phyloP scores from a whole-genome alignment of 1,140 invertebrate species.

The Apocrypta bakeri region DNA sequence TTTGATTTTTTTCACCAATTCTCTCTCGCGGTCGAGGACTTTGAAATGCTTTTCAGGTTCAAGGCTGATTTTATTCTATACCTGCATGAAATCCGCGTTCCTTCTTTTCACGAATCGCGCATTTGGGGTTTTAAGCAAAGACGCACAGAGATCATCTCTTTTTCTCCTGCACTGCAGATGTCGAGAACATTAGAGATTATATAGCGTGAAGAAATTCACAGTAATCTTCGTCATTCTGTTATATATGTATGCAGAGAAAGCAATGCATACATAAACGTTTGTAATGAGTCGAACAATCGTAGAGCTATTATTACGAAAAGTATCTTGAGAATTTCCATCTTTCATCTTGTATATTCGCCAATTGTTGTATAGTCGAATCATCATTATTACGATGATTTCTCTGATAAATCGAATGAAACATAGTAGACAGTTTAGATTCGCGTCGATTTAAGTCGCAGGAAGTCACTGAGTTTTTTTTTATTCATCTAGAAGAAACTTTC shows the following conservation, averaged over 20 bases:
- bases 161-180: too few species aligned
- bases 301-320: not conserved
- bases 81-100: not conserved
- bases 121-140: not conserved
- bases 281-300: too few species aligned
- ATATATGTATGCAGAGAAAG: too few species aligned
- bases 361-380: not conserved
- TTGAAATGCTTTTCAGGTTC: conserved; percentile 26
- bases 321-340: not conserved
- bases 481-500: not conserved
- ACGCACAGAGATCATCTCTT: too few species aligned
- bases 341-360: too few species aligned
- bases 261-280: too few species aligned
- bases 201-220: too few species aligned
- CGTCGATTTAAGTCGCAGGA: not conserved
- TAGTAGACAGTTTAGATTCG: not conserved
- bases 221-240: too few species aligned
- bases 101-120: not conserved
- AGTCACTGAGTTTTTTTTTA: not conserved
- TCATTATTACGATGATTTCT: not conserved
- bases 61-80: conserved; percentile 10
- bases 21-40: not conserved
- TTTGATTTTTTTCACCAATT: not conserved
- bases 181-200: too few species aligned
- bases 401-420: not conserved